Evolutionary conservation across 2,888 invertebrate genomes (phyloP), one percentile per base, ranked within the genome.

Genomic region (Caenorhabditis afra): DNA sequence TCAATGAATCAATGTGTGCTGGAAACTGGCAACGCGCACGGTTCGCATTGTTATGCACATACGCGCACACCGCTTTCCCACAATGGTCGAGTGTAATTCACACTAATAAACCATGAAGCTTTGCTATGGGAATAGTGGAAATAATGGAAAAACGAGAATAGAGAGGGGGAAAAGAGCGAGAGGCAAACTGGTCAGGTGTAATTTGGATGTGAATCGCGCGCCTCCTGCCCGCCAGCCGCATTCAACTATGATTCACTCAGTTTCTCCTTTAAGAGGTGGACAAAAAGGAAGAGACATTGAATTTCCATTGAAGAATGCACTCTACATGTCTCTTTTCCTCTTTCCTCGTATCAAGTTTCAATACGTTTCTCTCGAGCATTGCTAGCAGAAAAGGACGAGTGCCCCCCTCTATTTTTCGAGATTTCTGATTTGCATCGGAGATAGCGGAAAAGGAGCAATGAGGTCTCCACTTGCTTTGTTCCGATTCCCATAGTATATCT

Each of bases 121-220:
- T 49, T 47, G n/a, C n/a, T n/a, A 37, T 16, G 57, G 47, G 20
- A 22, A 16, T 16, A 45, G 14, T 22, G 35, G 37, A 29, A 49
- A 41, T 23, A 44, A 58, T 16, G 14, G 37, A 39, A 37, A n/a
- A n/a, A n/a, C n/a, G n/a, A 23, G 44, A 5, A 35, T 18, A 20
- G 37, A 52, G 52, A 41, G 37, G 53, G 37, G 37, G 70, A 55
- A 53, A 23, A 14, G 53, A 22, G 53, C 39, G 29, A 49, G 37
- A 61, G 22, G 53, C 50, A 75, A 75, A 75, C 75, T 75, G 75
- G 75, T 75, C 75, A 75, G 75, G 75, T 75, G 75, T 65, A 75
- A 75, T 67, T 67, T 67, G 71, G 62, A 37, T 22, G 47, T 37
- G 50, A 50, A 68, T 47, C 65, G 64, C 55, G 57, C 64, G 58